Percentiles rank a stretch among this genome's conserved stretches.
Conservation (phyloP, 1,140 invertebrate genomes). For the Gonioctena quinquepunctata region DNA sequence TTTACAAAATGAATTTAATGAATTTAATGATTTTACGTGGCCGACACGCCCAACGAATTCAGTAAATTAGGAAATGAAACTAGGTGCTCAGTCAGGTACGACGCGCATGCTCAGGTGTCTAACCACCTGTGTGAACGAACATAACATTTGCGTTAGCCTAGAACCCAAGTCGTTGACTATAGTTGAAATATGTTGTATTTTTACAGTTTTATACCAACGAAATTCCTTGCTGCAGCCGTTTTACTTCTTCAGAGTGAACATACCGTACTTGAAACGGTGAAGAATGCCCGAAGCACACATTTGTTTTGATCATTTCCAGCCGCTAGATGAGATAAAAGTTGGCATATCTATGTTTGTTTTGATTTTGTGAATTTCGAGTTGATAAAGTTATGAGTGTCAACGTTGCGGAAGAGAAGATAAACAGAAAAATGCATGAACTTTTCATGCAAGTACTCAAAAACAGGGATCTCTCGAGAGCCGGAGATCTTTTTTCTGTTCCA, state of each 20-base stretch:
- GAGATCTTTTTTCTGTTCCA: constrained; percentile 86
- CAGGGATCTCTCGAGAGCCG: constrained; percentile 86
- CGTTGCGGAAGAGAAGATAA: constrained; percentile 35
- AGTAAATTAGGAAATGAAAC: background rate
- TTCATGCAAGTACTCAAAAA: constrained; percentile 85
- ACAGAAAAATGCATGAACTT: constrained; percentile 79
- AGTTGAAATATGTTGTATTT: constrained; percentile 17
- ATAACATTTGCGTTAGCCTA: background rate
- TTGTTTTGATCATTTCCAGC: background rate
- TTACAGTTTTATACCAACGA: constrained; percentile 17
- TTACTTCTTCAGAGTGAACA: constrained; percentile 2
- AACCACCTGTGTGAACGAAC: background rate
- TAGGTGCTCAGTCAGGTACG: background rate
- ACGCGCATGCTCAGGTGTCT: constrained; percentile 1
- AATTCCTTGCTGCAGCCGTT: background rate
- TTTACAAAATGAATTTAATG: too few relatives aligned
- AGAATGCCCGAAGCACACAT: background rate
- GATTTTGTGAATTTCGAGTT: background rate
- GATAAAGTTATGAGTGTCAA: constrained; percentile 18
- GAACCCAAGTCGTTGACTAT: constrained; percentile 15
- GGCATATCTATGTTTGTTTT: background rate
- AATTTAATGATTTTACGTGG: background rate
- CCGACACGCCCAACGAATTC: background rate
- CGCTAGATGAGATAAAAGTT: background rate
- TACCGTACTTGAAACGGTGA: background rate